Evolutionary conservation across 2,888 invertebrate species (phyloP), one percentile per base, ranked within the genome.

Genomic region (Ypsolopha sequella): DNA sequence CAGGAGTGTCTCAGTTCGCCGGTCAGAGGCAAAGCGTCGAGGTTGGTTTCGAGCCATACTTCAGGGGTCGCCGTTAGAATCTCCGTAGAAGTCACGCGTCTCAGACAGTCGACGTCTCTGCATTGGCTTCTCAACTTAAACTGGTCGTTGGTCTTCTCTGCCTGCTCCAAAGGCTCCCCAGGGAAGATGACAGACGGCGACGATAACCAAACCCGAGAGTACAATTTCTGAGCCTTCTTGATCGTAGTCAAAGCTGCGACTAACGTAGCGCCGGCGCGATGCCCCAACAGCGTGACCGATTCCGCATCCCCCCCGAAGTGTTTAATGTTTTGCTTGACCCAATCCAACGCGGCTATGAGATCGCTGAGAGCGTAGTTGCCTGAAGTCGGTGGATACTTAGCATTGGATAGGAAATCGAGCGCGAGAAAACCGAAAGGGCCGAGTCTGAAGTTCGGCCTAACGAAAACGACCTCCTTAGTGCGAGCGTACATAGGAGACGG

Each of bases 341-440:
- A 96, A 53, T 91, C 87, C 13, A 96, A 80, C 0, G 91, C 94
- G 0, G 89, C 90, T 10, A 95, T 69, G 53, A 96, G 89, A 67
- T 96, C 96, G 1, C 93, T 92, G 0, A 96, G 87, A 0, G 92
- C 96, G 66, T 95, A 96, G 73, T 96, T 96, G 36, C 96, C 96
- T 0, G 95, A 94, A 0, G 92, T 91, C 35, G 87, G 89, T 0
- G 94, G 93, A 67, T 94, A 91, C 14, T 90, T 88, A 0, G 91
- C 85, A 60, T 91, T 89, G 0, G 93, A 91, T 1, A 95, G 76
- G 2, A 90, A 87, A 53, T 92, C 91, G 6, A 92, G 79, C 0
- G 96, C 92, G 48, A 97, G 81, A 69, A 96, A 97, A 4, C 97
- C 97, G 52, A 93, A 88, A 48, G 91, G 89, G 0, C 92, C 93